Conservation (phyloP, 1,140 invertebrate species). For the Aphis gossypii region DNA sequence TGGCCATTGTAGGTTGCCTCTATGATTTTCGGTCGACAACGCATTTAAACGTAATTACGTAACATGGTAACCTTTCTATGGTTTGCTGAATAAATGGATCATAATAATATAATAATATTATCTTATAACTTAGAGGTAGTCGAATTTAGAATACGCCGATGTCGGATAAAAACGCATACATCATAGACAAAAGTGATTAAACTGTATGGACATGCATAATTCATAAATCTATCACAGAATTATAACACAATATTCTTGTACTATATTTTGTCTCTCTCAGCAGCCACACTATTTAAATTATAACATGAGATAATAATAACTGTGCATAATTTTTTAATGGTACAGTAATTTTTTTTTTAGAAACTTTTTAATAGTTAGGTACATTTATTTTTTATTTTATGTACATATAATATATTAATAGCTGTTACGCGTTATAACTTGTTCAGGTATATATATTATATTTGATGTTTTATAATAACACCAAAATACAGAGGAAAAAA, state of each 20-base stretch:
- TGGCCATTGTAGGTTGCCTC: not conserved
- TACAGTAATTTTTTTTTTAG: not conserved
- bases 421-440: not conserved
- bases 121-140: not conserved
- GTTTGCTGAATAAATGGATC: not conserved
- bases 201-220: not conserved
- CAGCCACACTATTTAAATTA: conserved; percentile 6
- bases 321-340: not conserved
- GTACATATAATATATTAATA: no score
- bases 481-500: not conserved
- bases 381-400: no score
- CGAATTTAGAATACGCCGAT: not conserved
- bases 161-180: not conserved
- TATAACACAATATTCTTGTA: not conserved
- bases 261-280: not conserved
- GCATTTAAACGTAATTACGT: not conserved
- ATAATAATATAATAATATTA: not conserved
- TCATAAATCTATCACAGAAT: not conserved
- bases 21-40: not conserved
- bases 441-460: not conserved
- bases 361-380: not conserved
- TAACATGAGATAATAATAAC: not conserved
- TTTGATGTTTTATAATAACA: not conserved
- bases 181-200: not conserved
- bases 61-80: not conserved